These are phyloP conservation scores for Drosophila bocqueti DNA, from an alignment of 1,140 invertebrate genomes.

Conservation along the genomic window DNA sequence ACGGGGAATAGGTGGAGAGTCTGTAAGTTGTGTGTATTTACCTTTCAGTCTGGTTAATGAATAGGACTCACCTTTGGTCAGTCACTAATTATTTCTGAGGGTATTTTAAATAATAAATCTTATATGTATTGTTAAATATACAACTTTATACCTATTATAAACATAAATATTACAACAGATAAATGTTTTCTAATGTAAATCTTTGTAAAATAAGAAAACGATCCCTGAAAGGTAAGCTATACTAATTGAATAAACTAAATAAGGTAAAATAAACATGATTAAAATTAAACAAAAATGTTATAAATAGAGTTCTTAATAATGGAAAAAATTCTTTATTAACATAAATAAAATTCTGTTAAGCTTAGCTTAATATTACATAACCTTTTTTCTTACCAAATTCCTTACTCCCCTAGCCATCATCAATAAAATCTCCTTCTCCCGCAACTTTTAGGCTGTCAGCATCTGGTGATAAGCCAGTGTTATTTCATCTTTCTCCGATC, in stretches of 20 bases:
- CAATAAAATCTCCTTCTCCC: constrained; percentile 28
- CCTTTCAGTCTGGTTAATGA: neutral
- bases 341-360: neutral
- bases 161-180: too few relatives aligned
- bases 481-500: constrained; percentile 50
- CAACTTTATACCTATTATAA: too few relatives aligned
- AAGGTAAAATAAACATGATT: neutral
- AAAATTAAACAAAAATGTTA: neutral
- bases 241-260: neutral
- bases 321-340: too few relatives aligned
- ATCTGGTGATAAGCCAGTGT: constrained; percentile 41
- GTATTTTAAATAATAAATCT: neutral
- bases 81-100: neutral
- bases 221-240: neutral
- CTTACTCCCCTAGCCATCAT: constrained; percentile 8
- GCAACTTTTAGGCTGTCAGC: constrained; percentile 25
- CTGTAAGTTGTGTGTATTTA: neutral
- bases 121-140: too few relatives aligned
- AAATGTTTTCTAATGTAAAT: neutral
- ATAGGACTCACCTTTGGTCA: neutral
- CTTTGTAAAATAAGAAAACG: too few relatives aligned
- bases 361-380: neutral
- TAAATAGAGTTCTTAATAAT: neutral
- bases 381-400: neutral
- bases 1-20: constrained; percentile 2